Base-by-base conservation (phyloP, 1,140 invertebrate genomes). In the Cheumatopsyche charites region DNA sequence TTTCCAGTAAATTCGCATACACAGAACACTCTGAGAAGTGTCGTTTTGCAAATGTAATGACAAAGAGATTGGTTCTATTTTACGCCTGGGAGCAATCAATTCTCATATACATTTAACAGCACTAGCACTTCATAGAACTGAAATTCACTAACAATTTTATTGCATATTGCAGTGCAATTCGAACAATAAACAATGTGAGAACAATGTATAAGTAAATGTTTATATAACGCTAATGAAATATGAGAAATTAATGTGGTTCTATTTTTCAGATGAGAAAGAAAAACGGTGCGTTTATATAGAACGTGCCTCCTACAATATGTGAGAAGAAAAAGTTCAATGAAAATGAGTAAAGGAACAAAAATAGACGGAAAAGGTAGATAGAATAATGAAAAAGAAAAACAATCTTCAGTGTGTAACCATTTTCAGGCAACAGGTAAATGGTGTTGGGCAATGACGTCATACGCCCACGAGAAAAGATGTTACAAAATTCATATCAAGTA, bases 1-100 rank as follows among this genome's bases (percentile, higher is more conserved):
- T 36, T n/a, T n/a, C n/a, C n/a, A n/a, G n/a, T n/a, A n/a, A n/a
- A n/a, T n/a, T n/a, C n/a, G 9, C 29, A 36, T 36, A 36, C 29
- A 9, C 9, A 36, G 29, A 36, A 36, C 9, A 36, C 9, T 36
- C 29, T 4, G 3, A 36, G 29, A 52, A 52, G 17, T 26, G 26
- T n/a, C 19, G 58, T 63, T 29, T 61, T 71, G 61, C 69, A 65
- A 58, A 52, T 63, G 68, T 49, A 70, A 71, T 71, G 62, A 71
- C 69, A 71, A 71, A 49, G 69, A 71, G 62, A 71, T 71, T 71
- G 61, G 61, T 42, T 29, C 41, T 45, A 71, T 71, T 71, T 42
- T 47, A 58, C 69, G 15, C 69, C 19, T 19, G 69, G 26, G 69
- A 29, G 61, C 69, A 71, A 71, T 70, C 55, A 49, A 25, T 62